Evolutionary conservation across 2,888 invertebrate genomes (phyloP).

Genomic region (Hermaeophaga mercurialis): DNA sequence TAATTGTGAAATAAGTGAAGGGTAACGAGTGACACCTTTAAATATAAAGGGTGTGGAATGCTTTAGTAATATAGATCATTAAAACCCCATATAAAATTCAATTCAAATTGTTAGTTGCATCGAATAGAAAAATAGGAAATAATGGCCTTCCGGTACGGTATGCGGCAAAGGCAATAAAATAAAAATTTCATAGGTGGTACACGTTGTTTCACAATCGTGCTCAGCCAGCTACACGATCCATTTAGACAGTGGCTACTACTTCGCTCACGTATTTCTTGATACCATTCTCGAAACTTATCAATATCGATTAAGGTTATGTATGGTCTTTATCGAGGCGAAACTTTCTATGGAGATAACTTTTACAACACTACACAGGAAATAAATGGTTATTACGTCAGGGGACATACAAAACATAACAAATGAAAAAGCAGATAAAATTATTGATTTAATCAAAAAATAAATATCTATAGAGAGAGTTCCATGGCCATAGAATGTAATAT

Average conservation of each 20-base stretch:
- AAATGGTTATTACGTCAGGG: too few species aligned
- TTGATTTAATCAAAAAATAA: too few species aligned
- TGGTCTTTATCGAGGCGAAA: too few species aligned
- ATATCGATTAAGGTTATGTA: too few species aligned
- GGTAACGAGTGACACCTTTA: conserved; percentile 9
- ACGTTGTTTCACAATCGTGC: conserved; percentile 23
- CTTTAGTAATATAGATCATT: conserved; percentile 3
- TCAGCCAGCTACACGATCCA: conserved; percentile 15
- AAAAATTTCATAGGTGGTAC: conserved; percentile 22
- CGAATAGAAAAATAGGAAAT: conserved; percentile 22
- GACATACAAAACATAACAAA: too few species aligned
- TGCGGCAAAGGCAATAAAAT: conserved; percentile 15
- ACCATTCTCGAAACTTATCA: too few species aligned
- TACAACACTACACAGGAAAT: too few species aligned
- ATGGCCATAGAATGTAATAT: too few species aligned
- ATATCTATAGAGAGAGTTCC: too few species aligned
- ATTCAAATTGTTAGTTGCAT: not conserved
- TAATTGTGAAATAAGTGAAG: not conserved
- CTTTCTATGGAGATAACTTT: too few species aligned
- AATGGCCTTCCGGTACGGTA: conserved; percentile 20
- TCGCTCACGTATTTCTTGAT: too few species aligned
- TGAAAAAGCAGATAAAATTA: too few species aligned
- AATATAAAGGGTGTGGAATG: conserved; percentile 6
- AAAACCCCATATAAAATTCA: conserved; percentile 12
- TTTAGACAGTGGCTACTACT: conserved; percentile 1